Percentiles rank a stretch among this genome's conserved stretches.
Evolutionary conservation across 2,797 vertebrate genomes (phyloP).

Genomic region (Halcyon leucocephala): DNA sequence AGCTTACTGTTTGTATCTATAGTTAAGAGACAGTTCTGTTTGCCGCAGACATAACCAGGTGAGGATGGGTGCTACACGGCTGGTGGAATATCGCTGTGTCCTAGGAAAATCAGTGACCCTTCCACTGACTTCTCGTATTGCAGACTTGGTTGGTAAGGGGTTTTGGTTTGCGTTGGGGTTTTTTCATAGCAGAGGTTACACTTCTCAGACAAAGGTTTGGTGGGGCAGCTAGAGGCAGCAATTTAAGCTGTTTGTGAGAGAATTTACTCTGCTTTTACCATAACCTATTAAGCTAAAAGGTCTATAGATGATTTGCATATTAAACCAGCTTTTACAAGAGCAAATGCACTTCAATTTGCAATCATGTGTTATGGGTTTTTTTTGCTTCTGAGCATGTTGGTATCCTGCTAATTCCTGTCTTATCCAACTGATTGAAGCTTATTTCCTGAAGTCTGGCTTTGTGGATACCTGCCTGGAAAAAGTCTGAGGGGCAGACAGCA

Average conservation of each 20-base stretch:
- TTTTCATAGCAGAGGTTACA: not conserved
- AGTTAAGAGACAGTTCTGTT: not conserved
- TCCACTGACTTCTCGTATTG: not conserved
- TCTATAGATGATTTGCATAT: not conserved
- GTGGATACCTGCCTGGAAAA: slow-evolving; percentile 33
- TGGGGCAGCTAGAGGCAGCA: not conserved
- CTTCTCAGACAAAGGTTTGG: not conserved
- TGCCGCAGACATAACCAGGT: not conserved
- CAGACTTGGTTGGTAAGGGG: not conserved
- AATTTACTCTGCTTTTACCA: accelerated
- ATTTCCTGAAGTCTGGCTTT: not conserved
- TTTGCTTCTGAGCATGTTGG: not conserved
- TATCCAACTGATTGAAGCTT: not conserved
- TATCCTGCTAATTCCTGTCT: not conserved
- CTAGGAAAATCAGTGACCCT: not conserved
- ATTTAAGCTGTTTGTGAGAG: not conserved
- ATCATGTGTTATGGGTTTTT: not conserved
- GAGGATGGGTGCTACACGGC: not conserved
- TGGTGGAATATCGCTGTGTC: not conserved
- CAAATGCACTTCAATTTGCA: not conserved
- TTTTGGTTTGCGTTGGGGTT: not conserved
- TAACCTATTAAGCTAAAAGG: not conserved
- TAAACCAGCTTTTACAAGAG: not conserved
- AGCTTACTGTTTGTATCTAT: not conserved
- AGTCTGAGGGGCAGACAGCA: not conserved